Conservation (phyloP, 35 echinoderm and acorn worm species). For the Apostichopus parvimensis region DNA sequence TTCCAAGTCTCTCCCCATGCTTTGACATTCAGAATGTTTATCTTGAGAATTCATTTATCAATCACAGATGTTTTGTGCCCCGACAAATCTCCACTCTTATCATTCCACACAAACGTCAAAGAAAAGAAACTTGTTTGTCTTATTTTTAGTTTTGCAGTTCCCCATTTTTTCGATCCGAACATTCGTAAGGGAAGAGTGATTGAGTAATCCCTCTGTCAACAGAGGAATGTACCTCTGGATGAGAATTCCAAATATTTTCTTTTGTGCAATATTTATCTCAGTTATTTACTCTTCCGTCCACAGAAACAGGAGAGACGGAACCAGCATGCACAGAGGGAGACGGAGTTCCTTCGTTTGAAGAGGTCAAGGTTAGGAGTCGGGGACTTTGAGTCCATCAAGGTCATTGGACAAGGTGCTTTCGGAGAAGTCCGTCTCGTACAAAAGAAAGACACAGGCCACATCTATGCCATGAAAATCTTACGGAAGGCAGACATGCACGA, state of each 20-base stretch:
- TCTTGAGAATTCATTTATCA: no score
- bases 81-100: no score
- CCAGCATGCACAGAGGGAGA: constrained; percentile 96
- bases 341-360: constrained; percentile 94
- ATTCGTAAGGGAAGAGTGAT: no score
- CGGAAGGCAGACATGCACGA: constrained; percentile 98
- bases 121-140: no score
- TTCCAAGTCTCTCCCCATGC: no score
- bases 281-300: background rate
- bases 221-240: no score
- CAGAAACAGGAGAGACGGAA: constrained; percentile 93
- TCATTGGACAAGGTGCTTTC: constrained; percentile 95
- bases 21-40: no score
- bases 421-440: constrained; percentile 97
- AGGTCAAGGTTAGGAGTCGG: constrained; percentile 90
- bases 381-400: constrained; percentile 96
- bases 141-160: no score
- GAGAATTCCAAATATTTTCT: no score
- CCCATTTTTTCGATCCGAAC: no score
- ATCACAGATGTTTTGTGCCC: no score
- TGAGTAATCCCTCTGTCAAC: background rate
- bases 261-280: background rate
- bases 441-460: constrained; percentile 99
- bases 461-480: constrained; percentile 99
- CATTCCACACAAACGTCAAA: no score